Conservation (phyloP, 2,888 invertebrate species). For the Mesorhabditis spiculigera region DNA sequence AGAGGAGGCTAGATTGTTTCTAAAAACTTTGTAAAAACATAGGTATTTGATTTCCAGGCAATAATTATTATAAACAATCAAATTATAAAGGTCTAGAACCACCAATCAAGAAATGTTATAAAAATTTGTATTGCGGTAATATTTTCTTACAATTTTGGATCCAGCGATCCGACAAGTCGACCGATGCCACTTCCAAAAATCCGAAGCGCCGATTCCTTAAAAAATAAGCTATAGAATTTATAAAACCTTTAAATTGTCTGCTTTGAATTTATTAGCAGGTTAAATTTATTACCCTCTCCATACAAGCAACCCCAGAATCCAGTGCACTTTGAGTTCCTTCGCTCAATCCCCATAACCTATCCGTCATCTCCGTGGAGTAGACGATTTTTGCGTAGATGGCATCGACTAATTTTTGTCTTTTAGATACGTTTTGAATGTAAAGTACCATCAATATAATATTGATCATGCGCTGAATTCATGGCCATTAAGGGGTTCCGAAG, state of each 20-base stretch:
- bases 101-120: background rate
- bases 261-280: too few relatives aligned
- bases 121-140: background rate
- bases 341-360: background rate
- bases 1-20: background rate
- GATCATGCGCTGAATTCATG: background rate
- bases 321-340: background rate
- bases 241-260: too few relatives aligned
- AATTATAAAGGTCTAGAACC: too few relatives aligned
- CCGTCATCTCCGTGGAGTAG: background rate
- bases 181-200: slow-evolving; percentile 1
- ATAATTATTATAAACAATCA: too few relatives aligned
- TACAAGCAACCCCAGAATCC: background rate
- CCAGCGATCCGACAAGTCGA: slow-evolving; percentile 2
- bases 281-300: background rate
- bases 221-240: too few relatives aligned
- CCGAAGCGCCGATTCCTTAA: background rate
- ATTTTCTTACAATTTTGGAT: background rate
- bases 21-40: background rate
- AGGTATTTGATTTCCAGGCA: too few relatives aligned
- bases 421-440: background rate
- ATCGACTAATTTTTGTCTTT: background rate
- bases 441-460: background rate
- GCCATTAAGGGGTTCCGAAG: background rate
- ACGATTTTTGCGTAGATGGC: slow-evolving; percentile 6